Evolutionary conservation across 2,888 invertebrate species (phyloP).

Genomic region (Cheilosia pagana): DNA sequence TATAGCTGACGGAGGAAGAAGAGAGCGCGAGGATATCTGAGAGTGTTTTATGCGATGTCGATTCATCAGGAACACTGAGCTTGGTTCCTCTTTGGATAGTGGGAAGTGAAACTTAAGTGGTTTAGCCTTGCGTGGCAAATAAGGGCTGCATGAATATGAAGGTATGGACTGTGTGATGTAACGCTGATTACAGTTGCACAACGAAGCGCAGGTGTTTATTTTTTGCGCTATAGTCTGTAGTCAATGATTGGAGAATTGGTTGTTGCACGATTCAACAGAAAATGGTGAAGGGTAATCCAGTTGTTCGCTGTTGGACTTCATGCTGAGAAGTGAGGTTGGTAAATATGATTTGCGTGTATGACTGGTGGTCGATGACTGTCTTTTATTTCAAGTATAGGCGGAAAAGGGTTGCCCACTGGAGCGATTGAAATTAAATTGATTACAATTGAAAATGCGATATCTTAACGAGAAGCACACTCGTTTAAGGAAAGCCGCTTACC

Average conservation of each 20-base stretch:
- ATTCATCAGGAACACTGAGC: conserved; percentile 39
- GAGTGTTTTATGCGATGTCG: conserved; percentile 39
- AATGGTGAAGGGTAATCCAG: too few relatives aligned
- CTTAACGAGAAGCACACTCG: too few relatives aligned
- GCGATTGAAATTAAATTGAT: too few relatives aligned
- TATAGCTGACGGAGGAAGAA: conserved; percentile 15
- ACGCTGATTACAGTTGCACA: conserved; percentile 36
- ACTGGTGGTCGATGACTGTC: too few relatives aligned
- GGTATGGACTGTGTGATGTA: conserved; percentile 42
- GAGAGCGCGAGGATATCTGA: background rate
- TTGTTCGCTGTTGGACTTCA: too few relatives aligned
- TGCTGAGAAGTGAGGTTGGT: too few relatives aligned
- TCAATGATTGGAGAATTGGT: background rate
- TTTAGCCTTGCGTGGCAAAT: conserved; percentile 63
- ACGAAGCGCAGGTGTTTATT: conserved; percentile 6
- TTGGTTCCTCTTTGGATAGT: conserved; percentile 9
- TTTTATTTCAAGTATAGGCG: too few relatives aligned
- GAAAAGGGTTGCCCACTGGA: too few relatives aligned
- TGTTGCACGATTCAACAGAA: too few relatives aligned
- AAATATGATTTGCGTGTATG: too few relatives aligned
- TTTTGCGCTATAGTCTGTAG: background rate
- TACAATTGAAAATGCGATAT: too few relatives aligned
- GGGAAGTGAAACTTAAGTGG: conserved; percentile 33
- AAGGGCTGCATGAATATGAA: conserved; percentile 60
- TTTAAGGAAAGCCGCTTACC: too few relatives aligned